phyloP scores from a whole-genome alignment of 2,113 vertebrate species.

The Caracal caracal region DNA sequence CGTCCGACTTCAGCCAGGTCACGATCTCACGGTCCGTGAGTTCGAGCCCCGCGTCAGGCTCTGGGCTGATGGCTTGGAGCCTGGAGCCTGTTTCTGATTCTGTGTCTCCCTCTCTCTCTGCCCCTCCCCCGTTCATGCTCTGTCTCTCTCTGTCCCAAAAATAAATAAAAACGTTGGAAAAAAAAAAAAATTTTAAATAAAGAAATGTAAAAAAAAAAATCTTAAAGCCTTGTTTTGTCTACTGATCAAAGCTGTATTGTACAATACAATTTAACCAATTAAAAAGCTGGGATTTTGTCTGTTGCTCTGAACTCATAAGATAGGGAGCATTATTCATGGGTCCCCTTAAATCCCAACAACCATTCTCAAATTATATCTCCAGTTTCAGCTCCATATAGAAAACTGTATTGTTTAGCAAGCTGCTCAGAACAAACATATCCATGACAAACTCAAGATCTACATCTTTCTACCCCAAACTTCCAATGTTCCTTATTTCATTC shows the following conservation, averaged over 20 bases:
- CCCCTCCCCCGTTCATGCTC: no score
- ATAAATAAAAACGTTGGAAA: no score
- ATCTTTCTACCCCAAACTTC: not conserved
- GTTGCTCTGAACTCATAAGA: not conserved
- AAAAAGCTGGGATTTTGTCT: not conserved
- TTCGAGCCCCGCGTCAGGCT: no score
- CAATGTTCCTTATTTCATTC: not conserved
- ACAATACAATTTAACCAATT: not conserved
- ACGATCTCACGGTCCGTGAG: no score
- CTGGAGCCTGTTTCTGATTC: no score
- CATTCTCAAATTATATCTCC: not conserved
- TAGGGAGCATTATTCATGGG: not conserved
- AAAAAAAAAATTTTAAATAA: no score
- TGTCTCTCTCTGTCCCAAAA: no score
- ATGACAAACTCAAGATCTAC: not conserved
- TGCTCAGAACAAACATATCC: not conserved
- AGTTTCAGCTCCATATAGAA: not conserved
- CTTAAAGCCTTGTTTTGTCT: not conserved
- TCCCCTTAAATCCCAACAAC: not conserved
- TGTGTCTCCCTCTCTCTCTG: no score
- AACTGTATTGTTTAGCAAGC: not conserved
- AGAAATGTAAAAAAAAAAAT: no score
- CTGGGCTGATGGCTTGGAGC: no score
- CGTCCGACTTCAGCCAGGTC: no score
- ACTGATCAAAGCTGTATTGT: not conserved